phyloP scores from a whole-genome alignment of 2,888 invertebrate genomes.

The Harpalus rubripes region DNA sequence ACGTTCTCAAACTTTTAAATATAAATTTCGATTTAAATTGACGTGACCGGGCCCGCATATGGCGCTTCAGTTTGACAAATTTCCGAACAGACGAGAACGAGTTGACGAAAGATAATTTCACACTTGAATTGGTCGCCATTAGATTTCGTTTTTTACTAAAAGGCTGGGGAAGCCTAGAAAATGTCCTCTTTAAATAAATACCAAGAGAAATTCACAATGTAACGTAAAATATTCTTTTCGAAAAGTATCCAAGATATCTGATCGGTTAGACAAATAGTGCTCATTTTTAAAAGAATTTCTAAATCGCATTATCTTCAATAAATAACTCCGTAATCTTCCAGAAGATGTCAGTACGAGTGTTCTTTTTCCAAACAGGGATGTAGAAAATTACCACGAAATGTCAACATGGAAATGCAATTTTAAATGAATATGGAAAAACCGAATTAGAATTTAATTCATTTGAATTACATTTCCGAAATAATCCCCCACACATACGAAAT shows the following conservation, averaged over 20 bases:
- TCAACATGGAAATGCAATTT: slow-evolving; percentile 29
- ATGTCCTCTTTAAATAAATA: slow-evolving; percentile 7
- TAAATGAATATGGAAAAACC: slow-evolving; percentile 29
- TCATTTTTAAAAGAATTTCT: slow-evolving; percentile 57
- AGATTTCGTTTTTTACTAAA: slow-evolving; percentile 65
- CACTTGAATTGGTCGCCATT: slow-evolving; percentile 72
- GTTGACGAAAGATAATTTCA: slow-evolving; percentile 71
- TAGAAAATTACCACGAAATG: slow-evolving; percentile 18
- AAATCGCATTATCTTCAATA: slow-evolving; percentile 37
- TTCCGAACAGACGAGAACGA: slow-evolving; percentile 69
- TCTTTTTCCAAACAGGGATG: not conserved
- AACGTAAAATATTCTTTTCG: slow-evolving; percentile 4
- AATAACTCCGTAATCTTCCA: slow-evolving; percentile 37
- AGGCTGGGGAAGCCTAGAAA: slow-evolving; percentile 6
- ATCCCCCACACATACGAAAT: not conserved
- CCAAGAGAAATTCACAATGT: slow-evolving; percentile 1
- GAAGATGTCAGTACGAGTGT: slow-evolving; percentile 14
- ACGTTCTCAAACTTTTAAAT: slow-evolving; percentile 27
- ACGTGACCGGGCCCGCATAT: slow-evolving; percentile 27
- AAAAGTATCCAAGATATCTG: slow-evolving; percentile 26
- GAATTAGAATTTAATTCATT: slow-evolving; percentile 25
- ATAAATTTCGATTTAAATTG: slow-evolving; percentile 43
- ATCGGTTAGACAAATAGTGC: slow-evolving; percentile 41
- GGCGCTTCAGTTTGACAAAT: slow-evolving; percentile 35
- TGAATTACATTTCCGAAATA: slow-evolving; percentile 36